A percentile compares a stretch with the other conserved stretches of the same genome.
phyloP scores from a whole-genome alignment of 53 echinoderm and acorn worm genomes.

The Echinarachnius parma region DNA sequence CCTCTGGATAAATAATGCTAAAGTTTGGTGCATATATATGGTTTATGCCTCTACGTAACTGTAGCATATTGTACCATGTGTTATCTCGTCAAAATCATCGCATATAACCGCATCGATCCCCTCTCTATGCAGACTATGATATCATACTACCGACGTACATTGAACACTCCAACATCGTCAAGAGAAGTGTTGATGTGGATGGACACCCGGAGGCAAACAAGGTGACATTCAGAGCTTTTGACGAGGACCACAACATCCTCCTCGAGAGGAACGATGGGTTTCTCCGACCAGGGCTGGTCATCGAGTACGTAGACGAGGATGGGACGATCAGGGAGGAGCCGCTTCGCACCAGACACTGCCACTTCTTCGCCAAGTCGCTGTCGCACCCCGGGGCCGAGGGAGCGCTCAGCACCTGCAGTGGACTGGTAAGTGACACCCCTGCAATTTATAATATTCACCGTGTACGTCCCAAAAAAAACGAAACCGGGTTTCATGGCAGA shows the following conservation, averaged over 20 bases:
- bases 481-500: no score
- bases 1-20: no score
- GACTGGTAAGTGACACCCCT: conserved; percentile 87
- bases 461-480: no score
- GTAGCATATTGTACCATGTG: no score
- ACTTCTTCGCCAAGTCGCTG: conserved; percentile 57
- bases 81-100: no score
- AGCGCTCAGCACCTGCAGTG: conserved; percentile 80
- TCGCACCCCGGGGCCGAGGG: conserved; percentile 56
- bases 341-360: conserved; percentile 42
- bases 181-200: conserved; percentile 42
- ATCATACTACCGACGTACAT: conserved; percentile 11
- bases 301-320: conserved; percentile 59
- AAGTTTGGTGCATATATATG: no score
- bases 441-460: no score
- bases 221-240: conserved; percentile 65
- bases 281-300: conserved; percentile 46
- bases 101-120: no score
- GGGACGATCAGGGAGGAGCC: conserved; percentile 56
- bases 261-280: conserved; percentile 66
- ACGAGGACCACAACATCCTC: conserved; percentile 39
- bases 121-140: no score
- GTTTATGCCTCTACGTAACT: no score
- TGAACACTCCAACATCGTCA: conserved; percentile 22
- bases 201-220: conserved; percentile 46